Evolutionary conservation across 2,888 invertebrate genomes (phyloP).

Genomic region (Lypha dubia): DNA sequence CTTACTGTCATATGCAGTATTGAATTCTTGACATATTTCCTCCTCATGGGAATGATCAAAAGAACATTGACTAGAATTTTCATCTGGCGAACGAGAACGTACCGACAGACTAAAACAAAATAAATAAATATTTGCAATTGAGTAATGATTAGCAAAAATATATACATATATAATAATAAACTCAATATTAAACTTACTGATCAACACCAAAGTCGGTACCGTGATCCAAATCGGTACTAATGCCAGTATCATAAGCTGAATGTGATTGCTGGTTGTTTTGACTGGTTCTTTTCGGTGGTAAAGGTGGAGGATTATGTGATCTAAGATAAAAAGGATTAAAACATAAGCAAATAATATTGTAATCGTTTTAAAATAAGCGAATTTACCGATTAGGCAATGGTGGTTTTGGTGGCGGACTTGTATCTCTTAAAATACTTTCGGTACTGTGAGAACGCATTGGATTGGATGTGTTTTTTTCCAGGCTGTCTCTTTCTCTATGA

Average conservation of each 20-base stretch:
- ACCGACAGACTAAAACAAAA: constrained; percentile 85
- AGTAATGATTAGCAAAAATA: too few relatives aligned
- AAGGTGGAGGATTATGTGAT: constrained; percentile 88
- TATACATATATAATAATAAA: too few relatives aligned
- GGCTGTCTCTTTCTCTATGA: constrained; percentile 82
- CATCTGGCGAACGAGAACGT: constrained; percentile 89
- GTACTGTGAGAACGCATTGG: constrained; percentile 91
- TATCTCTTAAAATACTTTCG: constrained; percentile 89
- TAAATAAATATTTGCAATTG: not conserved
- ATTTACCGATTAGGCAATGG: constrained; percentile 91
- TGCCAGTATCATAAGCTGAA: constrained; percentile 78
- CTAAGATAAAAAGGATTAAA: constrained; percentile 59
- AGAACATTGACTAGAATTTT: constrained; percentile 89
- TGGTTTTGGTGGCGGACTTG: constrained; percentile 93
- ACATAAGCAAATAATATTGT: not conserved
- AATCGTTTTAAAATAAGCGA: not conserved
- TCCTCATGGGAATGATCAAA: constrained; percentile 94
- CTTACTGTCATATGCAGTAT: constrained; percentile 69
- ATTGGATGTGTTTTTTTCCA: constrained; percentile 84
- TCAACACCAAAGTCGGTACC: constrained; percentile 85
- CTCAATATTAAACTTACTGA: constrained; percentile 81
- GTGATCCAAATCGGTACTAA: constrained; percentile 81
- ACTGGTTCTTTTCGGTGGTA: constrained; percentile 89
- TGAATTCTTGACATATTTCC: constrained; percentile 84
- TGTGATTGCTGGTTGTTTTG: constrained; percentile 84